phyloP scores from a whole-genome alignment of 2,888 invertebrate species.

The Alviniconcha strummeri region DNA sequence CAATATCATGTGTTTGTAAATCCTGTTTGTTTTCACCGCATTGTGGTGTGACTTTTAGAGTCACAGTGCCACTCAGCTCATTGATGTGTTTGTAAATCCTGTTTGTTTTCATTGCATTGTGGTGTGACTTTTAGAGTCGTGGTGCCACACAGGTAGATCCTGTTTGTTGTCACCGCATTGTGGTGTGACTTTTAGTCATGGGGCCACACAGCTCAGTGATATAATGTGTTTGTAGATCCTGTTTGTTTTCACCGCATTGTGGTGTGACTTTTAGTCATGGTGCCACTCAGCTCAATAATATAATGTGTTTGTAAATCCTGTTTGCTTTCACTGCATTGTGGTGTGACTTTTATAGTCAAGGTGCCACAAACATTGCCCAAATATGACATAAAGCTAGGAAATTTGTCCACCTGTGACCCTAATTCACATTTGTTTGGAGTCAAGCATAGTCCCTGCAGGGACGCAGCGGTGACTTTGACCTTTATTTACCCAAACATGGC shows the following conservation, averaged over 20 bases:
- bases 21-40: too few relatives aligned
- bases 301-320: neutral
- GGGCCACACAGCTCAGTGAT: neutral
- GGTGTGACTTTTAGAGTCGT: too few relatives aligned
- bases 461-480: neutral
- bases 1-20: neutral
- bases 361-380: neutral
- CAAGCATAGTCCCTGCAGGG: too few relatives aligned
- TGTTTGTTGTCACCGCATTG: neutral
- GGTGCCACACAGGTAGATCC: too few relatives aligned
- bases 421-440: neutral
- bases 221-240: neutral
- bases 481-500: constrained; percentile 3
- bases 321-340: neutral
- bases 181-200: neutral
- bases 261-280: neutral
- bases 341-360: neutral
- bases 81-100: neutral
- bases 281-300: neutral
- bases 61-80: too few relatives aligned
- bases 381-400: neutral
- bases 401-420: neutral
- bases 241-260: neutral
- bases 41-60: too few relatives aligned
- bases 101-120: neutral